Conservation (phyloP, 2,888 invertebrate species). For the Heteromyza rotundicornis region DNA sequence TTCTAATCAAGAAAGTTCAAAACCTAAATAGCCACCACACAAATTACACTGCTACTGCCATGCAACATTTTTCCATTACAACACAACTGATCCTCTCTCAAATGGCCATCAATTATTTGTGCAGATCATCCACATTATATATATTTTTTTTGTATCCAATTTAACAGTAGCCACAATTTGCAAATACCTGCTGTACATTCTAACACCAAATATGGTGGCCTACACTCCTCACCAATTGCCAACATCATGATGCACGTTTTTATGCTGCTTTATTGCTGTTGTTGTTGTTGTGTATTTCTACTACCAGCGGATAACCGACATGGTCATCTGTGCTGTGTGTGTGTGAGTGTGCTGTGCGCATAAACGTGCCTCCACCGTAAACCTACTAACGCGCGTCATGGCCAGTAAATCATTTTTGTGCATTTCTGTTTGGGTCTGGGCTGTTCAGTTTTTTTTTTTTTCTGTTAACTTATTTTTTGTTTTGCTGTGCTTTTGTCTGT, state of each 20-base stretch:
- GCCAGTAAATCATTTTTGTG: conserved; percentile 38
- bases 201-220: conserved; percentile 5
- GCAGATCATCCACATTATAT: neutral
- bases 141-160: neutral
- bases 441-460: conserved; percentile 13
- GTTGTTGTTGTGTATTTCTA: neutral
- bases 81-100: neutral
- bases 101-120: neutral
- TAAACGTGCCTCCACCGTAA: conserved; percentile 10
- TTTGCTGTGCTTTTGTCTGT: neutral
- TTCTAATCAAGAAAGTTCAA: no score
- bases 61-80: neutral
- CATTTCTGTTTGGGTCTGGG: conserved; percentile 3
- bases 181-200: conserved; percentile 5
- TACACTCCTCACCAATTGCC: neutral
- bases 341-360: neutral
- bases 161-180: conserved; percentile 8
- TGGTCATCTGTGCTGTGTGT: neutral
- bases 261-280: neutral
- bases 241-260: conserved; percentile 5
- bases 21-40: no score
- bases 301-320: neutral
- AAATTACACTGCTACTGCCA: neutral
- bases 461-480: conserved; percentile 15
- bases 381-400: conserved; percentile 30